phyloP scores from a whole-genome alignment of 2,113 vertebrate species.

The Cacatua alba region DNA sequence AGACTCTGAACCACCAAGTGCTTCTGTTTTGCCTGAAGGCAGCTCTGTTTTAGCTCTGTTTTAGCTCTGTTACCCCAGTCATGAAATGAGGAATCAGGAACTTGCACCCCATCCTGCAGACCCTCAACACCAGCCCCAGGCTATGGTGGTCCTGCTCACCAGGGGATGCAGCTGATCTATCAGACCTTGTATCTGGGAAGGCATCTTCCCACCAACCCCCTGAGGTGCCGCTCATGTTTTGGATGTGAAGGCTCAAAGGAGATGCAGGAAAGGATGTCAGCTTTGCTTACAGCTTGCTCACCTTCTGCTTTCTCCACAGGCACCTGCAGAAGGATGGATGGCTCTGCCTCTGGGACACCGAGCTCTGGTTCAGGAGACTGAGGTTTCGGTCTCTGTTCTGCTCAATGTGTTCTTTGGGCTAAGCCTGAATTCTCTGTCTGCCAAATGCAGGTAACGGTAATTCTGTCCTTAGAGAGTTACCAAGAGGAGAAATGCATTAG shows the following conservation, averaged over 20 bases:
- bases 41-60: background rate
- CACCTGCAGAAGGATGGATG: background rate
- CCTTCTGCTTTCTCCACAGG: background rate
- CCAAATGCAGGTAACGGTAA: background rate
- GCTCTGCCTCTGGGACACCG: background rate
- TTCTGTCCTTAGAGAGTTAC: background rate
- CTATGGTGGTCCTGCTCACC: background rate
- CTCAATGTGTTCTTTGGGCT: background rate
- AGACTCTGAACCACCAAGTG: background rate
- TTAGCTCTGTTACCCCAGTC: too few relatives aligned
- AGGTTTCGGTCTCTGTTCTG: background rate
- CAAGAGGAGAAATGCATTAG: background rate
- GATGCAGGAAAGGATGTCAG: background rate
- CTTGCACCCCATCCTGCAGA: background rate
- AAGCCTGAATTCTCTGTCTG: background rate
- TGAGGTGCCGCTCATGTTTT: background rate
- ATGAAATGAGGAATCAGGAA: rapidly evolving
- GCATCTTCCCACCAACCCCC: background rate
- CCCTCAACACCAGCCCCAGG: background rate
- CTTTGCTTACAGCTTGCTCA: background rate
- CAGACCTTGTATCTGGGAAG: rapidly evolving
- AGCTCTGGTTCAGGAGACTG: background rate
- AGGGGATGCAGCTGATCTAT: rapidly evolving
- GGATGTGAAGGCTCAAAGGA: background rate
- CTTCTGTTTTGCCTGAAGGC: background rate